phyloP scores from a whole-genome alignment of 2,888 invertebrate genomes.

The Lysandra bellargus region DNA sequence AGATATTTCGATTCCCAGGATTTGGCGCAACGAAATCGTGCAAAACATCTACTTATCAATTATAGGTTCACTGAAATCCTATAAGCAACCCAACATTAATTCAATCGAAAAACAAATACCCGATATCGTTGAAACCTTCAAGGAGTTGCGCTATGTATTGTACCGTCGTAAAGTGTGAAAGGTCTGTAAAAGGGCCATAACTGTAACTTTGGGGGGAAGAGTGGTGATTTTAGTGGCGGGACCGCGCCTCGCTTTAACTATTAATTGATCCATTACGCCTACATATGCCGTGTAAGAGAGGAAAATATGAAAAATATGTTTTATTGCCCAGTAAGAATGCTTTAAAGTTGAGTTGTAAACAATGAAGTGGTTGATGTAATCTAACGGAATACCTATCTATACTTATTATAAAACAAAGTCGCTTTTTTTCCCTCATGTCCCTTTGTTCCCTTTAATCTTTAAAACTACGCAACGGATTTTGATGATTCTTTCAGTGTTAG shows the following conservation, averaged over 20 bases:
- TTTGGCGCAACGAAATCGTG: too few species aligned
- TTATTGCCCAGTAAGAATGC: neutral
- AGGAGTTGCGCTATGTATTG: slow-evolving; percentile 66
- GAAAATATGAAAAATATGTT: neutral
- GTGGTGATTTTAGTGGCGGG: slow-evolving; percentile 76
- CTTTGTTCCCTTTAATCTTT: too few species aligned
- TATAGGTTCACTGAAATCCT: neutral
- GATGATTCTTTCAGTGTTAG: too few species aligned
- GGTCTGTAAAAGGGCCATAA: slow-evolving; percentile 79
- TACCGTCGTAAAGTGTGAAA: slow-evolving; percentile 78
- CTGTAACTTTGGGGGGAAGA: slow-evolving; percentile 71
- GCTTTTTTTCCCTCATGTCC: too few species aligned
- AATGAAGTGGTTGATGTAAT: too few species aligned
- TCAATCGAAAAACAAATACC: slow-evolving; percentile 15
- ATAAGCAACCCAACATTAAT: neutral
- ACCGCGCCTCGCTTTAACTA: slow-evolving; percentile 60
- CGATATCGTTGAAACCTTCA: slow-evolving; percentile 32
- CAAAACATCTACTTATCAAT: too few species aligned
- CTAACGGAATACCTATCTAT: too few species aligned
- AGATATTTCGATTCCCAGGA: too few species aligned
- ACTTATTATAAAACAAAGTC: too few species aligned
- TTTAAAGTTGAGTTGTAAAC: too few species aligned
- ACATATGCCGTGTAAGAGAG: slow-evolving; percentile 28
- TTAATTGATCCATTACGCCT: slow-evolving; percentile 69
- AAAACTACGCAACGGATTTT: too few species aligned